Evolutionary conservation across 2,888 invertebrate genomes (phyloP).

Genomic region (Lordiphosa fenestrarum): DNA sequence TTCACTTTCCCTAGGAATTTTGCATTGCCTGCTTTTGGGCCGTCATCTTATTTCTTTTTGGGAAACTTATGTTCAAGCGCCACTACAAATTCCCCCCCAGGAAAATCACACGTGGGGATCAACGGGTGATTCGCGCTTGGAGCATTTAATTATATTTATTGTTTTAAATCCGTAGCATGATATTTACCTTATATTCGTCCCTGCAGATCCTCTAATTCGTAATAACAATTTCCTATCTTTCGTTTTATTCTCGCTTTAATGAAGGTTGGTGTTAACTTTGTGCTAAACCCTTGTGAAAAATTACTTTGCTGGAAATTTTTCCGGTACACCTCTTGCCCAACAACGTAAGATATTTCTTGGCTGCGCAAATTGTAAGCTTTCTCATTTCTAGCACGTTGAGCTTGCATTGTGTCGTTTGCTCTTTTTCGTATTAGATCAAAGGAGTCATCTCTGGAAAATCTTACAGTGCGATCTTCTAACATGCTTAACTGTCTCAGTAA

Average conservation of each 20-base stretch:
- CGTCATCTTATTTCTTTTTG: too few species aligned
- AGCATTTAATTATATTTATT: not conserved
- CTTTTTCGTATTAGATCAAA: not conserved
- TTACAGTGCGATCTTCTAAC: not conserved
- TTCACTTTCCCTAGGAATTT: too few species aligned
- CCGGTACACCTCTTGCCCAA: constrained; percentile 12
- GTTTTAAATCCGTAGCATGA: constrained; percentile 1
- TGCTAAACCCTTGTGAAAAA: not conserved
- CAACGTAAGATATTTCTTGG: constrained; percentile 1
- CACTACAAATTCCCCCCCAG: too few species aligned
- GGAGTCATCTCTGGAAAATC: not conserved
- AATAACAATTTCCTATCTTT: not conserved
- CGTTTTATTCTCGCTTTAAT: not conserved
- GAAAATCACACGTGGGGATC: too few species aligned
- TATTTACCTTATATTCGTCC: not conserved
- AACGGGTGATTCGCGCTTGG: too few species aligned
- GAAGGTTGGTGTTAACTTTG: not conserved
- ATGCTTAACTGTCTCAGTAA: not conserved
- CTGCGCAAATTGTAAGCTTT: constrained; percentile 5
- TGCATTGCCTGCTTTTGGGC: too few species aligned
- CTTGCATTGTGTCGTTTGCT: not conserved
- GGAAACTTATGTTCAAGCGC: too few species aligned
- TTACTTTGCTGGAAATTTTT: constrained; percentile 13
- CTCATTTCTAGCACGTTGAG: too few species aligned
- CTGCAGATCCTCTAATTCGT: constrained; percentile 2